These are phyloP conservation scores for Calcarius lapponicus DNA, from an alignment of 2,797 vertebrate species.

Conservation along the genomic window DNA sequence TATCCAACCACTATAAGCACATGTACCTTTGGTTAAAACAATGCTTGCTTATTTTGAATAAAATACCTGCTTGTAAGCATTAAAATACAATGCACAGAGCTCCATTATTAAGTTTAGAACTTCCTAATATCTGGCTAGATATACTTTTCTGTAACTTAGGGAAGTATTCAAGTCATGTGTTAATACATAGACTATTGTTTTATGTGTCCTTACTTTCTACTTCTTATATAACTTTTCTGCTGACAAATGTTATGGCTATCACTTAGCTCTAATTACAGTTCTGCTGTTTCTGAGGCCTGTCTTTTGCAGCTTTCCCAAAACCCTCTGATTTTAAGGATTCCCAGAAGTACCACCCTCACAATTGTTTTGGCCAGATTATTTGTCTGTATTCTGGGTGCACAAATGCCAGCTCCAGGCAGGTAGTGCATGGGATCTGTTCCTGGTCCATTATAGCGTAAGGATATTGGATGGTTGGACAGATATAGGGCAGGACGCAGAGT, in stretches of 20 bases:
- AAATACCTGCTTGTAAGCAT: background rate
- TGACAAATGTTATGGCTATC: background rate
- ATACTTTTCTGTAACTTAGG: background rate
- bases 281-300: background rate
- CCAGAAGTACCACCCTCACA: background rate
- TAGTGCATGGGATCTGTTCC: background rate
- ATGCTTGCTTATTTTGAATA: background rate
- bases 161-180: background rate
- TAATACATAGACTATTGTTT: background rate
- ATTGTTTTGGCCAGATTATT: background rate
- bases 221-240: background rate
- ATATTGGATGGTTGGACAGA: background rate
- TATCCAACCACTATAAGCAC: no score
- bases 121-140: background rate
- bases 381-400: background rate
- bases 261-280: no score
- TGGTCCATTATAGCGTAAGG: background rate
- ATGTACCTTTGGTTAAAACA: background rate
- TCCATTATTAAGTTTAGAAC: background rate
- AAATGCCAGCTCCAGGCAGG: background rate
- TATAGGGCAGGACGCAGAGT: background rate
- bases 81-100: background rate
- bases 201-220: background rate
- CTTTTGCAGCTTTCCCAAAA: background rate
- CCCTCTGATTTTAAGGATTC: background rate